Evolutionary conservation across 2,888 invertebrate species (phyloP).

Genomic region (Ochlodes sylvanus): DNA sequence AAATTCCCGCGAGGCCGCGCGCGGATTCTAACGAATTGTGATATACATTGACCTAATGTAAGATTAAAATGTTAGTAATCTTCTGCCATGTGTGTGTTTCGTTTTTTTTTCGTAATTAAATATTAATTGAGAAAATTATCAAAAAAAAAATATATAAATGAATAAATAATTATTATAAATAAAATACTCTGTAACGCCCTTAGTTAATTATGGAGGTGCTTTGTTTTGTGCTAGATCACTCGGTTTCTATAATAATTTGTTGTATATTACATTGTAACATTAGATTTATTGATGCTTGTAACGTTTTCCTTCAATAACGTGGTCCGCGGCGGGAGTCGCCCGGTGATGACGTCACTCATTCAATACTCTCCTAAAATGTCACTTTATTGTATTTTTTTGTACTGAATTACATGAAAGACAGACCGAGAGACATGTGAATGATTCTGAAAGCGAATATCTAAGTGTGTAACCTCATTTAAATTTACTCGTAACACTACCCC

Average conservation of each 20-base stretch:
- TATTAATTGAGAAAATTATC: constrained; percentile 64
- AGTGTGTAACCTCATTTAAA: too few species aligned
- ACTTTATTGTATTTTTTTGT: too few species aligned
- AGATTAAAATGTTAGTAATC: constrained; percentile 74
- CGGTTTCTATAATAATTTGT: constrained; percentile 53
- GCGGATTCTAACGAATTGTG: constrained; percentile 62
- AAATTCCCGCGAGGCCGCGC: constrained; percentile 48
- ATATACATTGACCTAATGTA: constrained; percentile 74
- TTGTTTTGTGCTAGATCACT: constrained; percentile 60
- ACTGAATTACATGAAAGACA: too few species aligned
- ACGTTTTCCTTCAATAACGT: constrained; percentile 49
- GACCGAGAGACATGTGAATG: too few species aligned
- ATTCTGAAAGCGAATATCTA: too few species aligned
- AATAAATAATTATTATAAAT: constrained; percentile 46
- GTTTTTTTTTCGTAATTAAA: constrained; percentile 69
- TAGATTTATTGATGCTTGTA: constrained; percentile 52
- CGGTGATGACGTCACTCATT: constrained; percentile 1
- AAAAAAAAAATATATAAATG: constrained; percentile 62
- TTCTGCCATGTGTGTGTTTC: constrained; percentile 72
- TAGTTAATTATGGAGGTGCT: constrained; percentile 60
- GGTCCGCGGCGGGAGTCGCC: constrained; percentile 16
- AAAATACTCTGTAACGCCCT: constrained; percentile 51
- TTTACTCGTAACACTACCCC: too few species aligned
- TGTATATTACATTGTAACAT: constrained; percentile 66
- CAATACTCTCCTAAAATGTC: too few species aligned